phyloP scores from a whole-genome alignment of 2,113 vertebrate species.

The Athene noctua region DNA sequence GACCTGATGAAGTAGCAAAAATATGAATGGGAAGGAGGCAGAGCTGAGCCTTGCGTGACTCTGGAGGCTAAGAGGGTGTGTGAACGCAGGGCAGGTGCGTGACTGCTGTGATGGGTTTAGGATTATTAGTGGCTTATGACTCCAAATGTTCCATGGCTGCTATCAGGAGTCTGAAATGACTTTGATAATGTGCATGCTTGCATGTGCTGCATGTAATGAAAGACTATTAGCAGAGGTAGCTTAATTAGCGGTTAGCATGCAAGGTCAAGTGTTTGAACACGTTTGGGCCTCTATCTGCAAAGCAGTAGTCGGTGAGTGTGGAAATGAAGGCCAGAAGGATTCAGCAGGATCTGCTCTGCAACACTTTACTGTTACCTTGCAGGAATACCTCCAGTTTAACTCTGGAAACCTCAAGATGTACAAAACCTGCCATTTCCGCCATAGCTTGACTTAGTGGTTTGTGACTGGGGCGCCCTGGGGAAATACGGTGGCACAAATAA shows the following conservation, averaged over 20 bases:
- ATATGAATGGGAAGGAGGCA: neutral
- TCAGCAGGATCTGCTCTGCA: neutral
- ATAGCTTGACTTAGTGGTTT: neutral
- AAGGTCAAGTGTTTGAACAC: neutral
- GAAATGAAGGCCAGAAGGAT: neutral
- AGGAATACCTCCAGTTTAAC: accelerated
- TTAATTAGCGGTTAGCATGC: neutral
- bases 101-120: neutral
- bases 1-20: neutral
- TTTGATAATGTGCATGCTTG: neutral
- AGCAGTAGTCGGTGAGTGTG: accelerated
- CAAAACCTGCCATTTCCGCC: neutral
- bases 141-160: neutral
- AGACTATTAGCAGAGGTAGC: neutral
- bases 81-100: neutral
- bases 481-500: neutral
- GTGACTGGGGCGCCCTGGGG: neutral
- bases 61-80: neutral
- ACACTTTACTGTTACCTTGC: neutral
- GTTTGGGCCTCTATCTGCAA: neutral
- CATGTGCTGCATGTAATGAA: neutral
- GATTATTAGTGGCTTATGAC: neutral
- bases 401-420: neutral
- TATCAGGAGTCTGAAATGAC: neutral
- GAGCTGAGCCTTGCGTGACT: constrained; percentile 28